Percentiles rank a stretch among this genome's conserved stretches.
Evolutionary conservation across 2,888 invertebrate species (phyloP).

Genomic region (Proisotoma minuta): DNA sequence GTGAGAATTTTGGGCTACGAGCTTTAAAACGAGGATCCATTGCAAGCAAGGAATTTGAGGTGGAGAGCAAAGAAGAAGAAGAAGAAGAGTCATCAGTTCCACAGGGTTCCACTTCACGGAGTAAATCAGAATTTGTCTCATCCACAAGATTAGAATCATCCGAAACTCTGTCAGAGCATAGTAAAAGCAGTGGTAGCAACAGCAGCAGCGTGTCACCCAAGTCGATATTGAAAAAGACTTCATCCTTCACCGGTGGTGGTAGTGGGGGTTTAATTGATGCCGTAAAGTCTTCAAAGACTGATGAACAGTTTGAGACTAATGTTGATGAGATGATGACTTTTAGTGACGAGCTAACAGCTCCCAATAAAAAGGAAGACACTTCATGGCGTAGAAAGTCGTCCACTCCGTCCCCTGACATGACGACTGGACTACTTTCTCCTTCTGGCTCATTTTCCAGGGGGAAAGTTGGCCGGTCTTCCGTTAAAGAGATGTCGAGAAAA

Average conservation of each 20-base stretch:
- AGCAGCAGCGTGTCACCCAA: constrained; percentile 29
- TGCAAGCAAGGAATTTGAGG: neutral
- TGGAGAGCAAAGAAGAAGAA: neutral
- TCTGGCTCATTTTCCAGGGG: constrained; percentile 36
- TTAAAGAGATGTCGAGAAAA: constrained; percentile 43
- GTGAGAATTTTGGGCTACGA: constrained; percentile 43
- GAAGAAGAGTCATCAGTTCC: constrained; percentile 3
- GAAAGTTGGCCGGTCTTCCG: constrained; percentile 45
- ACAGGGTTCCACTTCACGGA: neutral
- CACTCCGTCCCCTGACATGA: constrained; percentile 17
- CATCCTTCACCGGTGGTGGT: constrained; percentile 30
- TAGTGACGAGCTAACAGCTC: neutral
- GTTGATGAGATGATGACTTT: neutral
- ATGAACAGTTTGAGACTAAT: neutral
- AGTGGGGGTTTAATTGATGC: constrained; percentile 9
- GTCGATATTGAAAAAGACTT: constrained; percentile 46
- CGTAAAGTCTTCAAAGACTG: constrained; percentile 19
- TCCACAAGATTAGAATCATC: constrained; percentile 4
- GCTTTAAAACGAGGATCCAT: constrained; percentile 33
- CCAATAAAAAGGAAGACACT: constrained; percentile 21
- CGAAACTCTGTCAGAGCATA: constrained; percentile 12
- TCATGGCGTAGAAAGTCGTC: constrained; percentile 27
- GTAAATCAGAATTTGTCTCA: neutral
- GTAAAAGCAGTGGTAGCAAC: neutral
- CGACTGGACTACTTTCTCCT: constrained; percentile 17